Base-by-base conservation (phyloP, 2,797 vertebrate species). In the Melanogrammus aeglefinus region DNA sequence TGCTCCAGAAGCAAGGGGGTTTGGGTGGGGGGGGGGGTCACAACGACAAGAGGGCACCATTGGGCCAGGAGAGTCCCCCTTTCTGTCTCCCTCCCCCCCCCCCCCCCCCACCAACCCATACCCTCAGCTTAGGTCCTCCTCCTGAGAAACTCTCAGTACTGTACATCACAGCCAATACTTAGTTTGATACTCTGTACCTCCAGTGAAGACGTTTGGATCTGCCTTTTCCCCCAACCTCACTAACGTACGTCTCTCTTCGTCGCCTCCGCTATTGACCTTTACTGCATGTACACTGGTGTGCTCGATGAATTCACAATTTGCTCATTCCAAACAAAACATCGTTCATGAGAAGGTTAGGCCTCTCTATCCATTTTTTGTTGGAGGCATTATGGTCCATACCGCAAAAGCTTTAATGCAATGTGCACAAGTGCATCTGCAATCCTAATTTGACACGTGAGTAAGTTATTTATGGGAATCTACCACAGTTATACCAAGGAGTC, bases 1-100 rank as follows among this genome's bases (percentile, higher is more conserved):
- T 69, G 24, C 63, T 18, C 57, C 16, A 69, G 24, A 13, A 27
- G 63, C 7, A 69, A 7, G 24, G 47, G 4, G 18, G 47, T 16
- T 33, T 5, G 51, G 51, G n/a, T 36, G 35, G 6, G 57, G 6
- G n/a, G 51, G 4, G 16, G 51, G 16, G 16, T 16, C 57, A 80
- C 51, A 73, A 84, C 86, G 89, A 90, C 87, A 74, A 88, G 92
- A 87, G 90, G 91, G 91, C 75, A 41, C 87, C 78, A 31, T 76
- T 77, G 75, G 69, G 69, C 69, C 66, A 24, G 4, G 69, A 71
- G 69, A 24, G 21, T 8, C 69, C 29, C 69, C 27, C 27, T 8
- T 3, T 10, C 24, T 3, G 2, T 13, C n/a, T 9, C 66, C 66
- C n/a, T 10, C 66, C 2, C 66, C 24, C 24, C 66, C 78, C 66